These are phyloP conservation scores for Microplitis deprimator DNA, from an alignment of 2,888 invertebrate genomes.

Conservation along the genomic window DNA sequence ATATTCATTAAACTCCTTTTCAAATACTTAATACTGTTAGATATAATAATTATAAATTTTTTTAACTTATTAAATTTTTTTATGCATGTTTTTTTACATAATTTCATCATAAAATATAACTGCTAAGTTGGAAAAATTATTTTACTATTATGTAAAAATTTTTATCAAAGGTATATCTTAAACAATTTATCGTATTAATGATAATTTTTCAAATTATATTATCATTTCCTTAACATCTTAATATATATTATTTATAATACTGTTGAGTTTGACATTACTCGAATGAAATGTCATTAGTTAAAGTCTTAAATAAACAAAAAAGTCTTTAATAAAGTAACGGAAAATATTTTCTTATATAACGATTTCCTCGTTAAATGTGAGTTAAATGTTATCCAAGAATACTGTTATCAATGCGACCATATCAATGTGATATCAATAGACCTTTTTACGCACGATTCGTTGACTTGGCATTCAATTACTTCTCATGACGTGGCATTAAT, in stretches of 20 bases:
- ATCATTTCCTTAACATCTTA: too few relatives aligned
- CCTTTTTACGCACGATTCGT: not conserved
- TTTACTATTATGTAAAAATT: too few relatives aligned
- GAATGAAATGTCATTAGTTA: not conserved
- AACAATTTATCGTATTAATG: too few relatives aligned
- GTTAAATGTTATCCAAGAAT: not conserved
- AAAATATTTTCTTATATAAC: not conserved
- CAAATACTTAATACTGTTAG: not conserved
- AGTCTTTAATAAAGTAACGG: not conserved
- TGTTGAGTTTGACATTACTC: not conserved
- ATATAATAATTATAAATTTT: not conserved
- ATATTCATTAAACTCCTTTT: not conserved
- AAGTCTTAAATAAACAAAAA: not conserved
- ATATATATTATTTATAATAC: not conserved
- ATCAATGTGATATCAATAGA: not conserved
- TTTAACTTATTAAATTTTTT: not conserved
- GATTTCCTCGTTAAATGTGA: not conserved
- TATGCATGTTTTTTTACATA: too few relatives aligned
- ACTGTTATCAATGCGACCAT: not conserved
- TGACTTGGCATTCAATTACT: not conserved
- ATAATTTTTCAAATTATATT: too few relatives aligned
- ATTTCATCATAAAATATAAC: too few relatives aligned
- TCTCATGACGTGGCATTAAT: constrained; percentile 1
- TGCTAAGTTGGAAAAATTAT: too few relatives aligned
- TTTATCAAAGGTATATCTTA: too few relatives aligned